These are phyloP conservation scores for Festucalex cinctus DNA, from an alignment of 2,113 vertebrate species.

Conservation along the genomic window DNA sequence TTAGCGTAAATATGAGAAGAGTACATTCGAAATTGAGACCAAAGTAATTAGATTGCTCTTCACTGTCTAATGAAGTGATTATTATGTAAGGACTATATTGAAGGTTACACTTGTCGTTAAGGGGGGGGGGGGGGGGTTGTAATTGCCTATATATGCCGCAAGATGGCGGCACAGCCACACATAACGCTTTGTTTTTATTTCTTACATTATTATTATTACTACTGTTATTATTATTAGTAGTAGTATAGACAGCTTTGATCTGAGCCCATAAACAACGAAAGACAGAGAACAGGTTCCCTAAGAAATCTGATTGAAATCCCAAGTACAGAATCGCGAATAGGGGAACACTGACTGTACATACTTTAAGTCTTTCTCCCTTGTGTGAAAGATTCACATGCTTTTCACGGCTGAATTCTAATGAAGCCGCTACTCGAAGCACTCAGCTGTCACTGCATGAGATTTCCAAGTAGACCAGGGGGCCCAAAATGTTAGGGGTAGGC, in stretches of 20 bases:
- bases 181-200: background rate
- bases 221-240: background rate
- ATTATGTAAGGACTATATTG: background rate
- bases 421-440: constrained; percentile 40
- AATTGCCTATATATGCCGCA: background rate
- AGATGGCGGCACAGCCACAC: background rate
- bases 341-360: background rate
- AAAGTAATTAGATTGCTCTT: background rate
- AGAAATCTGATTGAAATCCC: background rate
- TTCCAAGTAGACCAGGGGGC: constrained; percentile 14
- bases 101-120: no score
- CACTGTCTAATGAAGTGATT: background rate
- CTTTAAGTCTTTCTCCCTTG: constrained; percentile 26
- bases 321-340: background rate
- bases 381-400: constrained; percentile 55
- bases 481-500: background rate
- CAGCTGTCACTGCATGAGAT: constrained; percentile 12
- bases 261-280: background rate
- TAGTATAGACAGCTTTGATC: background rate
- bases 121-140: no score
- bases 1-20: background rate
- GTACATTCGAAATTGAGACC: background rate
- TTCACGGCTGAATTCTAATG: constrained; percentile 67
- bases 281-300: background rate
- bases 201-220: no score